Percentiles rank a stretch among this genome's conserved stretches.
Conservation (phyloP, 2,888 invertebrate genomes). For the Xanthostigma xanthostigma region DNA sequence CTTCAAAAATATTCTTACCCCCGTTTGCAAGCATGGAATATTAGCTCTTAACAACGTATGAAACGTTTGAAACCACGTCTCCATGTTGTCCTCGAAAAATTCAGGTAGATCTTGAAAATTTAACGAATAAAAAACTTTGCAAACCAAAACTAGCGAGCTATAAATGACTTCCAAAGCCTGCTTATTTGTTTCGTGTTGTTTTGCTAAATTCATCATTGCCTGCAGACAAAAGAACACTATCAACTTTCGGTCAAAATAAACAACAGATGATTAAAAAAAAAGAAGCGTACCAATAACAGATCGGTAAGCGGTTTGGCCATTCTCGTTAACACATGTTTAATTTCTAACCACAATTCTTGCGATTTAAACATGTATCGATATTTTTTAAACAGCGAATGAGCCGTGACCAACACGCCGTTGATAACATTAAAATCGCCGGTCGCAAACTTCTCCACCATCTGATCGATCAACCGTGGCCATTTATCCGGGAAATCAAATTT, state of each 20-base stretch:
- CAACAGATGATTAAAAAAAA: constrained; percentile 12
- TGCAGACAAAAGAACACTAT: constrained; percentile 26
- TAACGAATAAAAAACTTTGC: constrained; percentile 92
- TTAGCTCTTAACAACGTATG: constrained; percentile 64
- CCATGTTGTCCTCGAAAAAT: constrained; percentile 97
- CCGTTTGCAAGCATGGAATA: constrained; percentile 58
- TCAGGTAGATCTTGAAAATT: constrained; percentile 98
- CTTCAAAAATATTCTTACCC: constrained; percentile 26
- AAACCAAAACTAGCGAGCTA: constrained; percentile 72
- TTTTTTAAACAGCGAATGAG: constrained; percentile 90
- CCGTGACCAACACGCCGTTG: constrained; percentile 87
- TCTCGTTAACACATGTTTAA: constrained; percentile 86
- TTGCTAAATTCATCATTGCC: constrained; percentile 72
- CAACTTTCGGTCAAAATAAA: constrained; percentile 6
- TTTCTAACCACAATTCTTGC: constrained; percentile 88
- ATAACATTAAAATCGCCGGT: constrained; percentile 87
- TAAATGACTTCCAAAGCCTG: constrained; percentile 77
- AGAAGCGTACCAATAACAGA: constrained; percentile 55
- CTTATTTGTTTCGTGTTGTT: constrained; percentile 61
- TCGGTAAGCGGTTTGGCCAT: constrained; percentile 91
- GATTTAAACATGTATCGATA: constrained; percentile 95
- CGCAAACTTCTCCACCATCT: constrained; percentile 86
- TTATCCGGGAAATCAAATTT: constrained; percentile 91
- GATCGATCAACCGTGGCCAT: constrained; percentile 85
- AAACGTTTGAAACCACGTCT: constrained; percentile 86